Evolutionary conservation across 2,113 vertebrate genomes (phyloP), one percentile per base, ranked within the genome.

Genomic region (Isichthys henryi): DNA sequence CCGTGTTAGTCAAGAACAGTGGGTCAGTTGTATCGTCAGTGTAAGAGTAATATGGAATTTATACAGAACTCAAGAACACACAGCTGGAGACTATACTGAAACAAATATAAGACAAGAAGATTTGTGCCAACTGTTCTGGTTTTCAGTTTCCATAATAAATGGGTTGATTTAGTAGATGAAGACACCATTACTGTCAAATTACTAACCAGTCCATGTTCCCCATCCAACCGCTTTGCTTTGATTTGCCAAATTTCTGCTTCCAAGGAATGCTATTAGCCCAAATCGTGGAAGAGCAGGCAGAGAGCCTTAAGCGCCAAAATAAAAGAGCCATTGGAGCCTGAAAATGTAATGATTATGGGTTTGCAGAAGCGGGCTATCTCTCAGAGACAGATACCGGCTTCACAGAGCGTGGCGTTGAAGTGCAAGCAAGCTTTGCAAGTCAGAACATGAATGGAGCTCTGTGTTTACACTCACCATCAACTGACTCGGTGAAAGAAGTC

Each of bases 301-400:
- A 90, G 90, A 49, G 88, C 87, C 91, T 91, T 89, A 93, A 88
- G 82, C 89, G 89, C 88, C 91, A 91, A 50, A 91, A 89, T 52
- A 87, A 91, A 82, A 90, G 58, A 49, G 1, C 15, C 23, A 58
- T 53, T 21, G 88, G n/a, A 86, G 87, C 87, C 88, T 89, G 70
- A 90, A 48, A 35, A 45, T 74, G 39, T 70, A 88, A 85, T 86
- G 91, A 91, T 92, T 91, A 88, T 88, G 48, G 91, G 50, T 80
- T 90, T 93, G 43, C 88, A 70, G 56, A 88, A 86, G 88, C 3
- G 8, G 52, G 56, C 91, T 93, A 88, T 91, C 91, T 93, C 82
- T 91, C 91, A 92, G 58, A 88, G 53, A 90, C 92, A 91, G 89
- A 90, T 85, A 5, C 43, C 83, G 43, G 58, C 45, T 80, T 84